Percentiles rank a stretch among this genome's conserved stretches.
Conservation (phyloP, 2,888 invertebrate species). For the Eupelmus urozonus region DNA sequence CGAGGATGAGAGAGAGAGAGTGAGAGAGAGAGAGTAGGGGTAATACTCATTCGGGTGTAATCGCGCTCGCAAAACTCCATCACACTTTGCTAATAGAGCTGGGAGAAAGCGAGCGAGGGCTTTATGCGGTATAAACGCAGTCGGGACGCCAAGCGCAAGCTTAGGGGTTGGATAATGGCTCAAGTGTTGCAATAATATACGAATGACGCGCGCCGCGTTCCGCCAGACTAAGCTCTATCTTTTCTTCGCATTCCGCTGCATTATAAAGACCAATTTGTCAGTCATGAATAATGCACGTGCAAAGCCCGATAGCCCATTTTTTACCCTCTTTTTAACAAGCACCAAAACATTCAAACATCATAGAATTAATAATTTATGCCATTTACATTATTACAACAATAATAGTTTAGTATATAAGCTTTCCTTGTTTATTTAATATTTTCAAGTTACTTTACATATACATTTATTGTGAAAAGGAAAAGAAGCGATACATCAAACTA, state of each 20-base stretch:
- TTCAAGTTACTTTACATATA: too few relatives aligned
- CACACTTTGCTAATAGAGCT: constrained; percentile 78
- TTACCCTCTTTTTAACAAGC: too few relatives aligned
- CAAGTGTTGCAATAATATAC: constrained; percentile 67
- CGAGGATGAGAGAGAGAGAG: constrained; percentile 21
- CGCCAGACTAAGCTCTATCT: not conserved
- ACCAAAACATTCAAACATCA: too few relatives aligned
- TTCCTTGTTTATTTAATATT: too few relatives aligned
- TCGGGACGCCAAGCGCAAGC: constrained; percentile 60
- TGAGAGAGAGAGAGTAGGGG: constrained; percentile 55
- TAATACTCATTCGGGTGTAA: constrained; percentile 78
- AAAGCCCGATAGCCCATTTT: too few relatives aligned
- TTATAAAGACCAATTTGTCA: constrained; percentile 47
- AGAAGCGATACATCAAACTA: too few relatives aligned
- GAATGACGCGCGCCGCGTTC: constrained; percentile 44
- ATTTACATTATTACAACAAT: too few relatives aligned
- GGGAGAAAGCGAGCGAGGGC: constrained; percentile 55
- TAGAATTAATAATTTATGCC: too few relatives aligned
- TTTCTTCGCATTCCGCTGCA: not conserved
- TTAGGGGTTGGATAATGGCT: constrained; percentile 66
- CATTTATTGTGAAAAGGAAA: too few relatives aligned
- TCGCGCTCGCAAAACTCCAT: constrained; percentile 78
- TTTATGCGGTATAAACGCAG: constrained; percentile 69
- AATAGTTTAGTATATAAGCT: too few relatives aligned
- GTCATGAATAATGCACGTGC: not conserved